Conservation (phyloP, 2,113 vertebrate species). For the Menidia beryllina region DNA sequence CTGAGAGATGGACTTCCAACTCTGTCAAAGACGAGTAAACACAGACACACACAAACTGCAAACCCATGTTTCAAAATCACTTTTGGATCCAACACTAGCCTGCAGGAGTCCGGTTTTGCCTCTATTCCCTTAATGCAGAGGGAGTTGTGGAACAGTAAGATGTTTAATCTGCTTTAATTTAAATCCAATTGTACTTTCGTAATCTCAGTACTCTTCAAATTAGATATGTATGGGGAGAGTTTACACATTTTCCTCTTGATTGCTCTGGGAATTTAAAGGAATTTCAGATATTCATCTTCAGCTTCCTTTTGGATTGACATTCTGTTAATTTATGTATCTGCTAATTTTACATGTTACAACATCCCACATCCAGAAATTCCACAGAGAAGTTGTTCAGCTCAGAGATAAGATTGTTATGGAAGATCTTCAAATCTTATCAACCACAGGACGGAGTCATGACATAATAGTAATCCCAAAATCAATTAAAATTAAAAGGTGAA, state of each 20-base stretch:
- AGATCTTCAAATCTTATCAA: background rate
- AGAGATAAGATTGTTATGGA: conserved; percentile 35
- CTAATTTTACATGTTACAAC: conserved; percentile 33
- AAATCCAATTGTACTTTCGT: conserved; percentile 8
- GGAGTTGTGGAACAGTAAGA: background rate
- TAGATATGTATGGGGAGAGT: conserved; percentile 15
- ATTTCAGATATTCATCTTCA: conserved; percentile 48
- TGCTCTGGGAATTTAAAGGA: conserved; percentile 17
- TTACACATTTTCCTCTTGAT: conserved; percentile 41
- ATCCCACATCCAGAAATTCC: conserved; percentile 50
- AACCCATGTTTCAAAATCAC: background rate
- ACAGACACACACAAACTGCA: background rate
- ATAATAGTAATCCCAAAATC: too few species aligned
- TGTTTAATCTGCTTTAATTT: conserved; percentile 1
- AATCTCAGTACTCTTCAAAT: conserved; percentile 1
- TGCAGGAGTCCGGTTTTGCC: background rate
- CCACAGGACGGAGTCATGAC: background rate
- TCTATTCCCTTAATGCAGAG: background rate
- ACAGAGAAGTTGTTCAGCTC: conserved; percentile 37
- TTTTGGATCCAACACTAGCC: background rate
- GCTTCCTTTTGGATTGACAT: conserved; percentile 49
- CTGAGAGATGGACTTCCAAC: background rate
- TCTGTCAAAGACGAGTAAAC: background rate
- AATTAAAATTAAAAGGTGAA: background rate
- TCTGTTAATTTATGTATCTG: conserved; percentile 31